Conservation (phyloP, 1,140 invertebrate genomes). For the Leguminivora glycinivorella region DNA sequence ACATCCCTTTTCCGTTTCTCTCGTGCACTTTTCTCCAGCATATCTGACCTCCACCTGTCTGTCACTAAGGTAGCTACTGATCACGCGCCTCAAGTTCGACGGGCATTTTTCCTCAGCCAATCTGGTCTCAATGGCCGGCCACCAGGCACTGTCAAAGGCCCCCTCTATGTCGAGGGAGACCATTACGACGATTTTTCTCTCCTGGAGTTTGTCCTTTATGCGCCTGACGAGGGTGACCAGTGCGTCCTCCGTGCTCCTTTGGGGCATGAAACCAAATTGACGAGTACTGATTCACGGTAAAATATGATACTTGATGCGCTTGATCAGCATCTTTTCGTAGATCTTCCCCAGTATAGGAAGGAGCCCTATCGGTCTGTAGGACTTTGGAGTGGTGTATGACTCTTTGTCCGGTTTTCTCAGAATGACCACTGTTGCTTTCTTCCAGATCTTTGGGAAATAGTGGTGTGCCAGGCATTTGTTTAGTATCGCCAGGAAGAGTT, state of each 20-base stretch:
- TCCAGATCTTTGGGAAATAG: no score
- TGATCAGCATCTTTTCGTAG: no score
- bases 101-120: conserved; percentile 1
- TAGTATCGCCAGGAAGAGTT: neutral
- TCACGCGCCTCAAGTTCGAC: neutral
- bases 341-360: conserved; percentile 16
- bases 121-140: neutral
- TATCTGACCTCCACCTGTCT: conserved; percentile 1
- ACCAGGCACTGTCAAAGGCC: conserved; percentile 22
- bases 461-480: neutral
- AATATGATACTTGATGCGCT: neutral
- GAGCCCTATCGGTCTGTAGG: conserved; percentile 1
- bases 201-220: neutral
- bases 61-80: conserved; percentile 4
- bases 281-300: neutral
- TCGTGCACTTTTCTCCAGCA: neutral
- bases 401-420: conserved; percentile 8
- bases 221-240: neutral
- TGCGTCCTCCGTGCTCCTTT: no score
- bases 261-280: conserved; percentile 14
- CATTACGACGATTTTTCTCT: neutral
- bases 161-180: conserved; percentile 21
- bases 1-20: neutral
- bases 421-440: neutral
- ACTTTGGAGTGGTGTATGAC: neutral